Conservation (phyloP, 35 echinoderm and acorn worm genomes). For the Anneissia japonica region DNA sequence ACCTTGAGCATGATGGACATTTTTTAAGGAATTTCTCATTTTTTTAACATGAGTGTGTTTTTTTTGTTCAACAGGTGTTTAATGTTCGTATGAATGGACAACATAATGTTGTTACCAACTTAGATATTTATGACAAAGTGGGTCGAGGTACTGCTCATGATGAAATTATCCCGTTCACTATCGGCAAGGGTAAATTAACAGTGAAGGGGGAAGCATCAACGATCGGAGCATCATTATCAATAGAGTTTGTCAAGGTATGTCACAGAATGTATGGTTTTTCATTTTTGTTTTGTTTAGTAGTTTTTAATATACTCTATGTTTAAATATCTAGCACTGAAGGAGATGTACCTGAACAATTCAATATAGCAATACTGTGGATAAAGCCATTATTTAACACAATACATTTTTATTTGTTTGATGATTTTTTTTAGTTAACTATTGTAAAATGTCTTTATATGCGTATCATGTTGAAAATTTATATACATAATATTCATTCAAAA, state of each 20-base stretch:
- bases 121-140: slow-evolving; percentile 91
- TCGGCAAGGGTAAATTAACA: slow-evolving; percentile 79
- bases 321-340: background rate
- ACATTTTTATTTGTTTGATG: too few species aligned
- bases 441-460: too few species aligned
- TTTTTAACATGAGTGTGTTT: background rate
- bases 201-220: slow-evolving; percentile 70
- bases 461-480: too few species aligned
- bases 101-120: slow-evolving; percentile 53
- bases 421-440: too few species aligned
- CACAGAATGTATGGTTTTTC: background rate
- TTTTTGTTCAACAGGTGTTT: slow-evolving; percentile 67
- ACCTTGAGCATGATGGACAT: too few species aligned
- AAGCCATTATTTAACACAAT: too few species aligned
- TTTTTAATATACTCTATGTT: background rate
- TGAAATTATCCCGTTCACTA: slow-evolving; percentile 77
- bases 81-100: slow-evolving; percentile 77
- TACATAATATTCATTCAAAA: too few species aligned
- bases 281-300: background rate
- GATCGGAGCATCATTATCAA: slow-evolving; percentile 46
- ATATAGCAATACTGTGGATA: too few species aligned
- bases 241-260: slow-evolving; percentile 93
- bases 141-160: slow-evolving; percentile 86
- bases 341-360: too few species aligned
- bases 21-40: too few species aligned